phyloP scores from a whole-genome alignment of 2,888 invertebrate genomes.

The Iselma pallidipennis region DNA sequence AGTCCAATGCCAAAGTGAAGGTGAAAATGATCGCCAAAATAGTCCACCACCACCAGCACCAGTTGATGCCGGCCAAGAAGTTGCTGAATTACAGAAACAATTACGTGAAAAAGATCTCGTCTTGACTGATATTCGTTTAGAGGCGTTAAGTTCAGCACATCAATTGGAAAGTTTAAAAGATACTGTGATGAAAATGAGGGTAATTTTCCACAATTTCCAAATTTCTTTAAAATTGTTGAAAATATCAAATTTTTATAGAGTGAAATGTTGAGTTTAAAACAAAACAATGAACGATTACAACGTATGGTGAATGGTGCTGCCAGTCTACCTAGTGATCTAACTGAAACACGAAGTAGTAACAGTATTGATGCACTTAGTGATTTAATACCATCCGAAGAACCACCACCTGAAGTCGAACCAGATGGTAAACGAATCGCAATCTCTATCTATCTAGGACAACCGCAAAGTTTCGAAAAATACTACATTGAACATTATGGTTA shows the following conservation, averaged over 20 bases:
- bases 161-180: constrained; percentile 96
- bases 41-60: constrained; percentile 48
- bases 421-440: constrained; percentile 89
- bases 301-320: constrained; percentile 68
- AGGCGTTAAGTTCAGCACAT: constrained; percentile 95
- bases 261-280: constrained; percentile 95
- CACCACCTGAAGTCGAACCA: constrained; percentile 54
- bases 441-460: constrained; percentile 84
- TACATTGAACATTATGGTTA: constrained; percentile 53
- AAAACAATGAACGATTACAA: constrained; percentile 94
- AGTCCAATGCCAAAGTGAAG: constrained; percentile 55
- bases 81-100: constrained; percentile 88
- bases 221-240: neutral
- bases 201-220: constrained; percentile 53
- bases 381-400: constrained; percentile 51
- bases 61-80: constrained; percentile 61
- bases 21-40: constrained; percentile 58
- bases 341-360: constrained; percentile 45
- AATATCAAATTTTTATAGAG: constrained; percentile 61
- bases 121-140: constrained; percentile 93
- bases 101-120: constrained; percentile 95
- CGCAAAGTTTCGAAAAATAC: constrained; percentile 69
- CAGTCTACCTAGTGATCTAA: constrained; percentile 44
- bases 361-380: constrained; percentile 54
- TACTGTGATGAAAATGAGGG: constrained; percentile 96